Percentiles rank a stretch among this genome's conserved stretches.
Conservation (phyloP, 2,888 invertebrate genomes). For the Notodonta dromedarius region DNA sequence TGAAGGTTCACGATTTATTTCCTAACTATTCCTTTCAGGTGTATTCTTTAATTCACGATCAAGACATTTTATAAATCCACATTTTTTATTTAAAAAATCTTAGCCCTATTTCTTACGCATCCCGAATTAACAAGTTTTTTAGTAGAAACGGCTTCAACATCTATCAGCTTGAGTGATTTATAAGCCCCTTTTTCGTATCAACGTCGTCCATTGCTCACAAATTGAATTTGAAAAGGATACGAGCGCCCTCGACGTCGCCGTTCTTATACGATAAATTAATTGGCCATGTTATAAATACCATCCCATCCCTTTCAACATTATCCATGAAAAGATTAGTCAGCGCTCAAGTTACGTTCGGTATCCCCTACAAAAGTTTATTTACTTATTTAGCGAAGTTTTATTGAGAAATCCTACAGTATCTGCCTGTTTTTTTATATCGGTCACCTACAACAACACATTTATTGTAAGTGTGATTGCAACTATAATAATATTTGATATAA, state of each 20-base stretch:
- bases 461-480: too few species aligned
- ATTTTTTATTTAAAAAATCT: too few species aligned
- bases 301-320: neutral
- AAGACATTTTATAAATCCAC: neutral
- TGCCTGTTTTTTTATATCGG: too few species aligned
- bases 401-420: too few species aligned
- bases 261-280: conserved; percentile 1
- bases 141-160: neutral
- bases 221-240: conserved; percentile 35
- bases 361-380: too few species aligned
- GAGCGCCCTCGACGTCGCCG: conserved; percentile 18
- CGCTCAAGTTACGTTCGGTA: too few species aligned
- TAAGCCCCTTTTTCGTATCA: conserved; percentile 10
- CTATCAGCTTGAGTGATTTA: conserved; percentile 9
- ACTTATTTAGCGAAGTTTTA: too few species aligned
- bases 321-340: too few species aligned
- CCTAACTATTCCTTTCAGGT: neutral
- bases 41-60: neutral
- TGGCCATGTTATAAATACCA: neutral
- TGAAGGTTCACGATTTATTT: neutral
- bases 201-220: conserved; percentile 15
- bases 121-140: neutral
- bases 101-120: too few species aligned
- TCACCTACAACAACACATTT: too few species aligned
- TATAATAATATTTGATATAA: too few species aligned